These are phyloP conservation scores for Merops nubicus DNA, from an alignment of 2,113 vertebrate genomes.

Conservation along the genomic window DNA sequence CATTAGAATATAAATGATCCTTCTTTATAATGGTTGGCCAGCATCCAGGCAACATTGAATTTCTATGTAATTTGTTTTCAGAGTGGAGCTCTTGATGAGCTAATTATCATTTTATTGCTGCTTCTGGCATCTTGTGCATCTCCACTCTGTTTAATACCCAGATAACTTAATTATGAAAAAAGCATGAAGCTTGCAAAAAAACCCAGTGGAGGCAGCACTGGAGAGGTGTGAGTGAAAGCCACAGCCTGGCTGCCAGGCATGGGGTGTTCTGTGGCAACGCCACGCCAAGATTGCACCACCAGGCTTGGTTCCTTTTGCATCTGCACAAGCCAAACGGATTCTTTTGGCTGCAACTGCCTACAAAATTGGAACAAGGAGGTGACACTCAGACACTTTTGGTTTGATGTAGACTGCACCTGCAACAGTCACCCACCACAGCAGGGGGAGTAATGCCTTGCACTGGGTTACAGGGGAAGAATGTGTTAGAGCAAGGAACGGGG, in stretches of 20 bases:
- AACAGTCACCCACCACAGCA: background rate
- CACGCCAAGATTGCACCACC: background rate
- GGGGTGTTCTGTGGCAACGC: background rate
- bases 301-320: slow-evolving; percentile 25
- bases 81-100: slow-evolving; percentile 73
- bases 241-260: background rate
- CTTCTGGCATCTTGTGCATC: slow-evolving; percentile 68
- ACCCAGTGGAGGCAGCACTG: background rate
- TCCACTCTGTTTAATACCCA: slow-evolving; percentile 64
- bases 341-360: slow-evolving; percentile 17
- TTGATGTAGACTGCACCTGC: background rate
- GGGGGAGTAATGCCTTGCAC: background rate
- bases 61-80: slow-evolving; percentile 70
- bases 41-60: slow-evolving; percentile 63
- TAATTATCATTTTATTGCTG: slow-evolving; percentile 77
- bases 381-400: background rate
- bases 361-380: slow-evolving; percentile 41
- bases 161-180: slow-evolving; percentile 66
- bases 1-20: slow-evolving; percentile 66
- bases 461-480: slow-evolving; percentile 3
- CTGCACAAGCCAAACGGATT: background rate
- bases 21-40: slow-evolving; percentile 66
- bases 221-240: background rate
- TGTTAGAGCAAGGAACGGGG: background rate
- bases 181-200: background rate